phyloP scores from a whole-genome alignment of 2,888 invertebrate genomes.

The Stratiomys singularior region DNA sequence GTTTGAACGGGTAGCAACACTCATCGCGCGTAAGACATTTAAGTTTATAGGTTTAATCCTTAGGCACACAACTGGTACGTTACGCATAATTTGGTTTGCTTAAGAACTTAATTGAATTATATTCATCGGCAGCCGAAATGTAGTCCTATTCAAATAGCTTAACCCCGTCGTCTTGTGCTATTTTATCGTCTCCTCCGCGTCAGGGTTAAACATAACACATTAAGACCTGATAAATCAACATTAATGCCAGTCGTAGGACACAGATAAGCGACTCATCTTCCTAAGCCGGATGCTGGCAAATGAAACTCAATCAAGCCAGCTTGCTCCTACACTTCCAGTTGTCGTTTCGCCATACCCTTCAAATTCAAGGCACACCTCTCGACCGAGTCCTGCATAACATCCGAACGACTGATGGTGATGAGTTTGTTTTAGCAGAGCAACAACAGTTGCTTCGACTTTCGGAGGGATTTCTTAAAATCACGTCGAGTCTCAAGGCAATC shows the following conservation, averaged over 20 bases:
- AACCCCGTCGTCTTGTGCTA: slow-evolving; percentile 33
- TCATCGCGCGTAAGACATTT: too few species aligned
- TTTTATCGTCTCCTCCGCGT: background rate
- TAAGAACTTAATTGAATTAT: slow-evolving; percentile 42
- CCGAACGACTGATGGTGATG: background rate
- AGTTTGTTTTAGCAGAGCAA: background rate
- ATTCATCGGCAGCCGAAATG: slow-evolving; percentile 47
- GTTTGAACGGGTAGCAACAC: too few species aligned
- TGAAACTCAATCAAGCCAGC: slow-evolving; percentile 36
- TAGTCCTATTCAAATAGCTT: slow-evolving; percentile 48
- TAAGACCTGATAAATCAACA: slow-evolving; percentile 52
- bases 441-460: background rate
- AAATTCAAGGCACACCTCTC: background rate
- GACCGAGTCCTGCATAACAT: background rate
- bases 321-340: background rate
- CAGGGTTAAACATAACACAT: slow-evolving; percentile 51
- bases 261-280: slow-evolving; percentile 35
- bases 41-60: too few species aligned
- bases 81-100: slow-evolving; percentile 10
- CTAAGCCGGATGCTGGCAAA: slow-evolving; percentile 26
- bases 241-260: slow-evolving; percentile 49
- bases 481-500: slow-evolving; percentile 31
- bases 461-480: slow-evolving; percentile 48
- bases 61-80: too few species aligned
- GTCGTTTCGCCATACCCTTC: background rate